A percentile compares a stretch with the other conserved stretches of the same genome.
phyloP scores from a whole-genome alignment of 2,113 vertebrate species.

The Piliocolobus tephrosceles region DNA sequence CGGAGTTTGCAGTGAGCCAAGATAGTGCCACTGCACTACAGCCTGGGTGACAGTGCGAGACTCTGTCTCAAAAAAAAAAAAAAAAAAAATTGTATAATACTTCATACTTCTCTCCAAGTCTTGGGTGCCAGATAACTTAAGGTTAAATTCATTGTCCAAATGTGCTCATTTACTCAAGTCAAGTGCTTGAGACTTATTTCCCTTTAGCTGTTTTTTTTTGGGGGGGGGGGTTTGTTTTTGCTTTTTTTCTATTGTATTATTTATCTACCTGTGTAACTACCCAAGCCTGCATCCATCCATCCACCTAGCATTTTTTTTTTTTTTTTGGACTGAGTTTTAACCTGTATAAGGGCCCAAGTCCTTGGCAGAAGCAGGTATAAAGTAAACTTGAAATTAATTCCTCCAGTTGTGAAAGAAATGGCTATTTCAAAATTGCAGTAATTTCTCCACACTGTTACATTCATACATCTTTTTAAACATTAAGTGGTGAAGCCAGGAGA shows the following conservation, averaged over 20 bases:
- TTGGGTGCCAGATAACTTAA: neutral
- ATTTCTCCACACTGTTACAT: neutral
- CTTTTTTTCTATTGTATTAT: neutral
- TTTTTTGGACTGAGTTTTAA: neutral
- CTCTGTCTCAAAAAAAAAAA: no score
- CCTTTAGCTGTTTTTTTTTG: neutral
- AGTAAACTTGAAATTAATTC: neutral
- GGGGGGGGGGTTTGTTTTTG: neutral
- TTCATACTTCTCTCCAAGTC: constrained; percentile 22
- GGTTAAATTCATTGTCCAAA: neutral
- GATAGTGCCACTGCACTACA: no score
- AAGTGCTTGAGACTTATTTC: neutral
- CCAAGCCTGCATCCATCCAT: neutral
- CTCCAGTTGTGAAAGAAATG: neutral
- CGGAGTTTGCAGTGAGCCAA: no score
- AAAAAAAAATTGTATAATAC: neutral
- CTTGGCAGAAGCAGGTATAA: neutral
- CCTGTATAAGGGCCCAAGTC: neutral
- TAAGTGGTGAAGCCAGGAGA: neutral
- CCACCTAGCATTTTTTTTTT: neutral
- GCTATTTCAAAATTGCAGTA: neutral
- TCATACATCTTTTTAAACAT: neutral
- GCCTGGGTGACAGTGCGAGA: no score
- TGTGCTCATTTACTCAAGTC: neutral
- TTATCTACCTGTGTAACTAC: neutral